Evolutionary conservation across 1,140 invertebrate species (phyloP).

Genomic region (Leguminivora glycinivorella): DNA sequence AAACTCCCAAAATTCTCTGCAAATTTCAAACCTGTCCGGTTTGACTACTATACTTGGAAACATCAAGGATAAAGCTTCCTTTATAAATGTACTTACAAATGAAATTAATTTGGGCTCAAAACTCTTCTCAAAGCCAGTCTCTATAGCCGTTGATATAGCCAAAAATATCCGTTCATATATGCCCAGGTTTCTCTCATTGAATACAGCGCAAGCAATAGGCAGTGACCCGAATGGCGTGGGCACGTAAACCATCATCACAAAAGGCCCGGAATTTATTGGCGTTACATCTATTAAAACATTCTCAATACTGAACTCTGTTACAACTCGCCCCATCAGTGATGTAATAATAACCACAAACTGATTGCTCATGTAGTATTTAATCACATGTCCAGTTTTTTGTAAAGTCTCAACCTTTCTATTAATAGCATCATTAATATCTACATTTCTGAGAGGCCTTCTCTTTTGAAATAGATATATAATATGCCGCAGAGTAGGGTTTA

Average conservation of each 20-base stretch:
- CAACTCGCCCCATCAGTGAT: conserved; percentile 31
- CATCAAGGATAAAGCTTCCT: conserved; percentile 9
- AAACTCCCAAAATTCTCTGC: conserved; percentile 31
- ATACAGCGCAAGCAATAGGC: conserved; percentile 37
- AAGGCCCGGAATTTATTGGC: background rate
- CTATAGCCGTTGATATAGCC: conserved; percentile 23
- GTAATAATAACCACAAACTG: conserved; percentile 30
- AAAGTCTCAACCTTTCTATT: background rate
- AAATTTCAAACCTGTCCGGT: conserved; percentile 13
- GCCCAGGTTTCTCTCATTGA: conserved; percentile 19
- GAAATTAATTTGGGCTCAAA: conserved; percentile 30
- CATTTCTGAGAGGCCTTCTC: background rate
- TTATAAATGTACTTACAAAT: background rate
- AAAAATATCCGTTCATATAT: conserved; percentile 37
- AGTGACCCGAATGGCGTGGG: conserved; percentile 36
- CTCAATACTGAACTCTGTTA: conserved; percentile 26
- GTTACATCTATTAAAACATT: conserved; percentile 36
- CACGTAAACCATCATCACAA: conserved; percentile 31
- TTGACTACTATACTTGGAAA: conserved; percentile 24
- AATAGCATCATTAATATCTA: background rate
- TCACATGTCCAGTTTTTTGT: background rate
- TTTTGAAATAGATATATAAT: conserved; percentile 29
- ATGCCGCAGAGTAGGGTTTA: conserved; percentile 35
- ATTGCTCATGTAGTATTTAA: background rate
- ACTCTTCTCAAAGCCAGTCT: background rate